Conservation (phyloP, 1,140 invertebrate species). For the Nomia melanderi region DNA sequence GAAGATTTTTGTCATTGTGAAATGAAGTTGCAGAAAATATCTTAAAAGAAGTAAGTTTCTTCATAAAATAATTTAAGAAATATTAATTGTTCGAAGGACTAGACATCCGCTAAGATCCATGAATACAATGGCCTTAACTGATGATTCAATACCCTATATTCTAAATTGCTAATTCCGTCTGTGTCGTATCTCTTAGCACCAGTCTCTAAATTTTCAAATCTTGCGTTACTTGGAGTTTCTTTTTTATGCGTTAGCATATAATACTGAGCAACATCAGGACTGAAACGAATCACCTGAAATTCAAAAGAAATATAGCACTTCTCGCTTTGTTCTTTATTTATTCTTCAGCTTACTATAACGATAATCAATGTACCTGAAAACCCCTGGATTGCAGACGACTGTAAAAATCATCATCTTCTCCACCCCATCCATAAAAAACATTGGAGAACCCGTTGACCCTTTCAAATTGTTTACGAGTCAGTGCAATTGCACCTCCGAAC, state of each 20-base stretch:
- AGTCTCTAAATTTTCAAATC: conserved; percentile 83
- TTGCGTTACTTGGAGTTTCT: conserved; percentile 82
- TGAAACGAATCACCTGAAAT: conserved; percentile 86
- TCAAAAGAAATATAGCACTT: not conserved
- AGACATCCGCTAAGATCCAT: conserved; percentile 78
- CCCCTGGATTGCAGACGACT: conserved; percentile 76
- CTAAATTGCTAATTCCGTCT: conserved; percentile 85
- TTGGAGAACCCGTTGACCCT: conserved; percentile 96
- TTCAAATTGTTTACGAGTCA: conserved; percentile 87
- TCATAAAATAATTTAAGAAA: conserved; percentile 8
- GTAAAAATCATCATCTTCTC: conserved; percentile 95
- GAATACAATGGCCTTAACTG: conserved; percentile 76
- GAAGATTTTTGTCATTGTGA: not conserved
- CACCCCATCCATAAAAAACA: conserved; percentile 93
- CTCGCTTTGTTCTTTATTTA: not conserved
- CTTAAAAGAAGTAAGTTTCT: not conserved
- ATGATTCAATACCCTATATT: conserved; percentile 77
- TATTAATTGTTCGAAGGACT: conserved; percentile 4
- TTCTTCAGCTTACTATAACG: not conserved
- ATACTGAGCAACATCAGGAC: conserved; percentile 87
- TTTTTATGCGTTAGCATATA: conserved; percentile 89
- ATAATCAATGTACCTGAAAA: conserved; percentile 66
- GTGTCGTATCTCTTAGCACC: conserved; percentile 82
- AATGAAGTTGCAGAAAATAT: not conserved
- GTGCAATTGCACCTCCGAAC: conserved; percentile 89